A percentile compares a stretch with the other conserved stretches of the same genome.
Conservation (phyloP, 2,113 vertebrate genomes). For the Brevimyrus niger region DNA sequence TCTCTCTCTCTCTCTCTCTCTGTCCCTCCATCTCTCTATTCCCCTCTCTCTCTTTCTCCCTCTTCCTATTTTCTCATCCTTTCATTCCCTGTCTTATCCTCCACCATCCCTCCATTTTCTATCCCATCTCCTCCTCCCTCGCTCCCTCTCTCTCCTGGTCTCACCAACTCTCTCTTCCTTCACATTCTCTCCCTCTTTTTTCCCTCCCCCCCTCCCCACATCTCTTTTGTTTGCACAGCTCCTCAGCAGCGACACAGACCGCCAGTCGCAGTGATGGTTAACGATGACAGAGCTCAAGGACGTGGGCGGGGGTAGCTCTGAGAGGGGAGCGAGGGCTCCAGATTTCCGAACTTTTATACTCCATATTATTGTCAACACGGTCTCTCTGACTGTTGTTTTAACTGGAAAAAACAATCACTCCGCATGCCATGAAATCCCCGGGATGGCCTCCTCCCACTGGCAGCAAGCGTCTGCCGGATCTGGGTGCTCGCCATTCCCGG, state of each 20-base stretch:
- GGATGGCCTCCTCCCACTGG: background rate
- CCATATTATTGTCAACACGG: conserved; percentile 5
- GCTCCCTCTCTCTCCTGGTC: background rate
- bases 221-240: background rate
- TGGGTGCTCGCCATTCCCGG: background rate
- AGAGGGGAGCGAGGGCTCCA: background rate
- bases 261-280: background rate
- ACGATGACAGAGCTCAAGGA: background rate
- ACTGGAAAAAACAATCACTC: background rate
- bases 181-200: background rate
- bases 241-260: background rate
- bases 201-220: background rate
- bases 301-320: background rate
- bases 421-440: background rate
- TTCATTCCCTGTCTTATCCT: background rate
- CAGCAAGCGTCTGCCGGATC: background rate
- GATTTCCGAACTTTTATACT: conserved; percentile 5
- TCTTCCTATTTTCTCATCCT: background rate
- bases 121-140: background rate
- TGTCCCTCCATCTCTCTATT: background rate
- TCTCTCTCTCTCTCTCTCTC: background rate
- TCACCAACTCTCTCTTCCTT: background rate
- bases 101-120: background rate
- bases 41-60: background rate
- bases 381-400: conserved; percentile 4